phyloP scores from a whole-genome alignment of 2,888 invertebrate species.

The Brenthis ino region DNA sequence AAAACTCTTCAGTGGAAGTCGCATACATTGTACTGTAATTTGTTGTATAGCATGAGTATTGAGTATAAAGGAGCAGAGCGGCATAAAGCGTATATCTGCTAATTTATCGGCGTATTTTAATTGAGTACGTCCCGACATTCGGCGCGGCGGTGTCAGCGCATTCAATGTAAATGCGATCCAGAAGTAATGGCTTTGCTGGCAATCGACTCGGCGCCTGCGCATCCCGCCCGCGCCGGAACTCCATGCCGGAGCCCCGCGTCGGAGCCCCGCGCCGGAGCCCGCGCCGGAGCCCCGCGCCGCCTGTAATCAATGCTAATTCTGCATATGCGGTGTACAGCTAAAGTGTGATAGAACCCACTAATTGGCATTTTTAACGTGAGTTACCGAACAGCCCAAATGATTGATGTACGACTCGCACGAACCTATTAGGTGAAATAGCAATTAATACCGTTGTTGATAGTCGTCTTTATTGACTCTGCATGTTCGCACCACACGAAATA shows the following conservation, averaged over 20 bases:
- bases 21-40: conserved; percentile 11
- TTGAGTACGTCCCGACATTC: conserved; percentile 60
- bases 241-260: conserved; percentile 2
- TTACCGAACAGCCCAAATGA: conserved; percentile 23
- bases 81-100: conserved; percentile 50
- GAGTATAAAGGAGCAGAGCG: neutral
- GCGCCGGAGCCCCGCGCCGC: neutral
- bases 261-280: neutral
- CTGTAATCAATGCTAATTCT: conserved; percentile 40
- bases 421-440: conserved; percentile 25
- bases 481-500: neutral
- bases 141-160: conserved; percentile 55
- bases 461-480: neutral
- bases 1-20: neutral
- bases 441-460: neutral
- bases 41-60: conserved; percentile 6
- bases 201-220: conserved; percentile 49
- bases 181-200: conserved; percentile 68
- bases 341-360: conserved; percentile 33
- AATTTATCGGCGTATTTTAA: conserved; percentile 77
- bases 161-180: conserved; percentile 76
- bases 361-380: conserved; percentile 25
- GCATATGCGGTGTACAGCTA: conserved; percentile 15
- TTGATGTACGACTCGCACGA: conserved; percentile 32
- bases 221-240: conserved; percentile 27